Evolutionary conservation across 2,797 vertebrate species (phyloP), one percentile per base, ranked within the genome.

Genomic region (Chanos chanos): DNA sequence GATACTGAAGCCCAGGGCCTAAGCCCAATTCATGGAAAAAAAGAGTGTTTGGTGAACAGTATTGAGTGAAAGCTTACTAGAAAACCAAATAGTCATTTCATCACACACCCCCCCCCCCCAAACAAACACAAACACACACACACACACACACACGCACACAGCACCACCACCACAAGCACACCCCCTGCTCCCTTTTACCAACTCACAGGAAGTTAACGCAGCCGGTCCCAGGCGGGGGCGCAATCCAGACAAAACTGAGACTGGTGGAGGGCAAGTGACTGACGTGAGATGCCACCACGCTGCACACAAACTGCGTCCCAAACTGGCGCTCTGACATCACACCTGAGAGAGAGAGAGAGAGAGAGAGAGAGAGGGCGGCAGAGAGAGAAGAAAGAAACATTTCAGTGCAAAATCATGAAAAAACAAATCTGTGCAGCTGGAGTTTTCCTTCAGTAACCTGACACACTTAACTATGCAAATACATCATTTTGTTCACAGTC

Each of bases 191-290:
- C 59, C 40, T 24, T 16, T 48, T 22, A 41, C 30, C 4, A 31
- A 71, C 67, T 76, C 85, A 99, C 95, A 99, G 92, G 80, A 99
- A 99, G 81, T 97, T 97, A 83, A 99, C 92, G 15, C 97, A 99
- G 86, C 97, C 96, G 0, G 96, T 99, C 69, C 96, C 94, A 0
- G 94, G 92, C 0, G 95, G 97, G 2, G 97, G 97, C 45, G 97
- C 97, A 4, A 97, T 98, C 97, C 97, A 99, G 52, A 98, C 89
- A 22, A 99, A 99, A 73, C 93, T 98, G 83, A 98, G 93, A 77
- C 92, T 96, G 77, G 90, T 96, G 60, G 93, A 93, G 12, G 95
- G 93, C 68, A 96, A 91, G 66, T 95, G 96, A 86, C 95, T 98
- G 74, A 98, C 95, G 0, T 99, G 96, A 19, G 97, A 99, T 0